These are phyloP conservation scores for Limenitis camilla DNA, from an alignment of 2,888 invertebrate genomes.

Conservation along the genomic window DNA sequence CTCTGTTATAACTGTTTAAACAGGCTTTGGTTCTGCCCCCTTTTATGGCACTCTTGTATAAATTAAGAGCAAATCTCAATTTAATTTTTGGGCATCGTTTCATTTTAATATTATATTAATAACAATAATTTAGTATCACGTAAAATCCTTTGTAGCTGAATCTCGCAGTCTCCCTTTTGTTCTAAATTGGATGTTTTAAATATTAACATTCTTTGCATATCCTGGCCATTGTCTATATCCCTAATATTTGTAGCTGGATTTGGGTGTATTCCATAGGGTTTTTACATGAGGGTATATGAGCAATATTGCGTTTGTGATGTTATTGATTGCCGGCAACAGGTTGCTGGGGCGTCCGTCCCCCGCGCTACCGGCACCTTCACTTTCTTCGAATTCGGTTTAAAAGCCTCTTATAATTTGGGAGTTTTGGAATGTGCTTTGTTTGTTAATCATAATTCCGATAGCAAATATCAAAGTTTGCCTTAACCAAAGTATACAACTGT, in stretches of 20 bases:
- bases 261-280: constrained; percentile 32
- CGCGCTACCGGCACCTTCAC: constrained; percentile 45
- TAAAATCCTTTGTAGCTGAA: not conserved
- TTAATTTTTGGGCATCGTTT: constrained; percentile 29
- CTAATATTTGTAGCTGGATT: constrained; percentile 5
- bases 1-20: constrained; percentile 45
- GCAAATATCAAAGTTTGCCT: not conserved
- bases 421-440: constrained; percentile 18
- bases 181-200: not conserved
- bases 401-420: constrained; percentile 28
- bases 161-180: not conserved
- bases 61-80: constrained; percentile 29
- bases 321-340: constrained; percentile 71
- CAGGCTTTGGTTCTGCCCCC: constrained; percentile 44
- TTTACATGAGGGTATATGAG: constrained; percentile 36
- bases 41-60: constrained; percentile 45
- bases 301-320: constrained; percentile 58
- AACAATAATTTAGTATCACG: not conserved
- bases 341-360: constrained; percentile 60
- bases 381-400: constrained; percentile 42
- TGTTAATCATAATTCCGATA: not conserved
- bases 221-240: not conserved
- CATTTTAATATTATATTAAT: constrained; percentile 4
- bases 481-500: not conserved
- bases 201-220: not conserved